Evolutionary conservation across 2,888 invertebrate species (phyloP).

Genomic region (Hydrotaea cyrtoneurina): DNA sequence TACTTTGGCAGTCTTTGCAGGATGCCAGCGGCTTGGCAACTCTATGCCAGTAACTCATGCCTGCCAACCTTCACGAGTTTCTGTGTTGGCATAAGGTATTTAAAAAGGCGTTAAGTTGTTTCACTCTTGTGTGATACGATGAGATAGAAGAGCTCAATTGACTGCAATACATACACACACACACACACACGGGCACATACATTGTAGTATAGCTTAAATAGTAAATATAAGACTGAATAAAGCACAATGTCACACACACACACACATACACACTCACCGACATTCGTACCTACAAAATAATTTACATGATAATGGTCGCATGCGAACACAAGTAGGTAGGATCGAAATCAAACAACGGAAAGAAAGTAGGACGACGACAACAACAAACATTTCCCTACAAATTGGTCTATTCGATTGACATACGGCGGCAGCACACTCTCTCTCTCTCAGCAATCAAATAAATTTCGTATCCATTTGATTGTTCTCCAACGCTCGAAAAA

Average conservation of each 20-base stretch:
- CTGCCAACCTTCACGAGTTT: conserved; percentile 4
- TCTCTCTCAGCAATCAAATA: conserved; percentile 8
- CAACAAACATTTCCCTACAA: conserved; percentile 15
- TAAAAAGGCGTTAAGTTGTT: conserved; percentile 42
- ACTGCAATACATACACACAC: conserved; percentile 14
- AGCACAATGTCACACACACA: background rate
- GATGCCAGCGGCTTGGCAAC: too few species aligned
- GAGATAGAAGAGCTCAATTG: conserved; percentile 45
- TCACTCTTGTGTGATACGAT: conserved; percentile 30
- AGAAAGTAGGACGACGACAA: conserved; percentile 4
- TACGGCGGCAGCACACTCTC: background rate
- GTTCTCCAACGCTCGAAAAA: conserved; percentile 27
- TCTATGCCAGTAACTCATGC: conserved; percentile 21
- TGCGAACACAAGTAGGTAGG: background rate
- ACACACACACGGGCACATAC: background rate
- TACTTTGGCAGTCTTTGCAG: too few species aligned
- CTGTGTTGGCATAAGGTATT: conserved; percentile 28
- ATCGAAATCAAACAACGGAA: background rate
- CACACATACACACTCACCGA: background rate
- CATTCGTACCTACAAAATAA: background rate
- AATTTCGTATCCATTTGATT: conserved; percentile 9
- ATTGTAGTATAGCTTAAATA: too few species aligned
- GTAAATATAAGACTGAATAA: background rate
- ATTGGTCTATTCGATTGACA: conserved; percentile 13
- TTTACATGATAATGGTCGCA: conserved; percentile 5